A percentile compares a stretch with the other conserved stretches of the same genome.
These are phyloP conservation scores for Lophotis ruficrista DNA, from an alignment of 2,113 vertebrate species.

Conservation along the genomic window DNA sequence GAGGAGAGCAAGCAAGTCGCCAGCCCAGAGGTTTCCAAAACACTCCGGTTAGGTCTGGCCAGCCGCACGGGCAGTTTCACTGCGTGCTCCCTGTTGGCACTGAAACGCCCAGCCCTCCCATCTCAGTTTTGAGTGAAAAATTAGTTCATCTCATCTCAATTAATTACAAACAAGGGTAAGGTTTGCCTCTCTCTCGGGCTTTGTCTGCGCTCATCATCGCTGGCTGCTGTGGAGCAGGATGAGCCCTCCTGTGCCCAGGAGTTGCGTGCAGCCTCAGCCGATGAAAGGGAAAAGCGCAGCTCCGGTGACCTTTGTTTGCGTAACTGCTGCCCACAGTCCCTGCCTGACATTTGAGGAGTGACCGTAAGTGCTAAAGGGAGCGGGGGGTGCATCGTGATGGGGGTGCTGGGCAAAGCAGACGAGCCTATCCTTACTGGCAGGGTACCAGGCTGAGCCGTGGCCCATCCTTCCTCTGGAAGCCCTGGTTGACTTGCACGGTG, in stretches of 20 bases:
- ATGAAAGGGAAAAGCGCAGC: rapidly evolving
- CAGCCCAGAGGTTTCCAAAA: background rate
- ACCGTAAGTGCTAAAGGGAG: background rate
- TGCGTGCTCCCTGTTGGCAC: background rate
- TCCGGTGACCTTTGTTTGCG: background rate
- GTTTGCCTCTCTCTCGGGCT: background rate
- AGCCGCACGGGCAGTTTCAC: rapidly evolving
- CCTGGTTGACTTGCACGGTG: rapidly evolving
- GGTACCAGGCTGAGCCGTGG: background rate
- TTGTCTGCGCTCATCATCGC: rapidly evolving
- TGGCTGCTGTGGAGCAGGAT: background rate
- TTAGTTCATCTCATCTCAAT: rapidly evolving
- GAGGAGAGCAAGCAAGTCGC: background rate
- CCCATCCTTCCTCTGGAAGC: background rate
- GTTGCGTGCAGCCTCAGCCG: background rate
- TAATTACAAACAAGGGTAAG: background rate
- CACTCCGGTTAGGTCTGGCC: background rate
- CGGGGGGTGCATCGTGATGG: background rate
- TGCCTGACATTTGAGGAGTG: background rate
- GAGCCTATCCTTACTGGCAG: background rate
- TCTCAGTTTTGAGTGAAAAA: background rate
- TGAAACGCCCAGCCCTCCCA: background rate
- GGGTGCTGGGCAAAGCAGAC: background rate
- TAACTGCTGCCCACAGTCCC: background rate
- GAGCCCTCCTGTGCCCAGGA: background rate